Percentiles rank a stretch among this genome's conserved stretches.
Evolutionary conservation across 2,797 vertebrate species (phyloP).

Genomic region (Chaunax sp.): DNA sequence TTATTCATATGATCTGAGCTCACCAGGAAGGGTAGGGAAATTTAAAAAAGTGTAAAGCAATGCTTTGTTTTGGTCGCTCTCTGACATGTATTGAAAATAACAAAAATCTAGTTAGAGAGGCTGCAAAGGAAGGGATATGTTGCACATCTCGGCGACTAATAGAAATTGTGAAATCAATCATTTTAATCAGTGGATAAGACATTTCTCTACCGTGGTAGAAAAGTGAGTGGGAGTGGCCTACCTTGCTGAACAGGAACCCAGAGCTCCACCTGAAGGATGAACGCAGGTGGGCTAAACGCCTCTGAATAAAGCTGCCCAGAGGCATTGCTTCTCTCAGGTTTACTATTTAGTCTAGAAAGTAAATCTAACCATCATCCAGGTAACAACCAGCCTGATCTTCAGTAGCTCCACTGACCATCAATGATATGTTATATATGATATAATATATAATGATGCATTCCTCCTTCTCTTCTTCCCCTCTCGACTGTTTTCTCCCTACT

Average conservation of each 20-base stretch:
- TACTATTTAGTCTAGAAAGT: too few relatives aligned
- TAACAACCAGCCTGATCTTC: background rate
- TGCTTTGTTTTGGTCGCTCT: too few relatives aligned
- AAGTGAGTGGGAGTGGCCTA: conserved; percentile 59
- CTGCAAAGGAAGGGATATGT: too few relatives aligned
- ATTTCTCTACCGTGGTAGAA: conserved; percentile 11
- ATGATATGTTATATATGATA: too few relatives aligned
- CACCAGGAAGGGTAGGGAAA: too few relatives aligned
- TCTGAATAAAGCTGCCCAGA: conserved; percentile 37
- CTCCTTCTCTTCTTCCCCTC: conserved; percentile 12
- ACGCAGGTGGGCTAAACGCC: conserved; percentile 44
- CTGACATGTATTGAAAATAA: too few relatives aligned
- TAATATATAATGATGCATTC: conserved; percentile 16
- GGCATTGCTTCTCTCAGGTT: conserved; percentile 40
- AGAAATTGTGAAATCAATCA: too few relatives aligned
- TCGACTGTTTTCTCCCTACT: conserved; percentile 8
- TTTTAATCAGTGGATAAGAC: background rate
- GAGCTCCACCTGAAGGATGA: conserved; percentile 68
- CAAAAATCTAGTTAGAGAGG: too few relatives aligned
- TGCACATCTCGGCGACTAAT: too few relatives aligned
- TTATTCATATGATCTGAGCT: too few relatives aligned
- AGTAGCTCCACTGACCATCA: background rate
- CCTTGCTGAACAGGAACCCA: conserved; percentile 62
- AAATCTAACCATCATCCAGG: conserved; percentile 17
- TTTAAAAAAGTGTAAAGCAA: too few relatives aligned